Conservation (phyloP, 2,113 vertebrate genomes). For the Dipodomys stephensi region DNA sequence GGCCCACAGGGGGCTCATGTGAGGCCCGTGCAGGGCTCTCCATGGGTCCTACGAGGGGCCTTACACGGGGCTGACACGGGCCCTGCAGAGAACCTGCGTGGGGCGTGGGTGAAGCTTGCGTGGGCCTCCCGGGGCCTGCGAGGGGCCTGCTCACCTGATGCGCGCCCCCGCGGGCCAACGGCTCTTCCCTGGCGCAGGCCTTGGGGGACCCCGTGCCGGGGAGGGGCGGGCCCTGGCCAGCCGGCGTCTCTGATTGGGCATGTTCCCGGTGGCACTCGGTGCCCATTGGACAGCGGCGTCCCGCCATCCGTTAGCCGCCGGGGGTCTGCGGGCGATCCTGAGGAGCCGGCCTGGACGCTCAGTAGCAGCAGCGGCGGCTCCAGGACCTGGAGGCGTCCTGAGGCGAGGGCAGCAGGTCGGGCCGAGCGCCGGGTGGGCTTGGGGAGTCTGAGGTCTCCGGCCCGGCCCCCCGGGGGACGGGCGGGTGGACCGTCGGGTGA, state of each 20-base stretch:
- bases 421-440: background rate
- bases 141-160: background rate
- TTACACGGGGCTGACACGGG: too few species aligned
- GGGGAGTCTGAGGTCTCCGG: too few species aligned
- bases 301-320: background rate
- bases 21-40: background rate
- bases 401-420: background rate
- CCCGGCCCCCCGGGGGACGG: too few species aligned
- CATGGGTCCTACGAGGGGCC: too few species aligned
- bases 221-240: background rate
- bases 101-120: too few species aligned
- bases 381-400: background rate
- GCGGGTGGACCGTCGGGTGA: too few species aligned
- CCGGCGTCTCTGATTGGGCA: constrained; percentile 35
- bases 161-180: background rate
- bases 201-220: background rate
- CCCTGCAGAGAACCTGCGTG: too few species aligned
- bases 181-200: too few species aligned
- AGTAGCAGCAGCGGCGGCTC: too few species aligned
- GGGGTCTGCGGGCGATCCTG: background rate
- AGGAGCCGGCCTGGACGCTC: background rate
- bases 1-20: background rate
- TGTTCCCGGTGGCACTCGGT: accelerated
- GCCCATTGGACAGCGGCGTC: constrained; percentile 15
- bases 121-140: too few species aligned